Conservation (phyloP, 2,797 vertebrate species). For the Tragopan temminckii region DNA sequence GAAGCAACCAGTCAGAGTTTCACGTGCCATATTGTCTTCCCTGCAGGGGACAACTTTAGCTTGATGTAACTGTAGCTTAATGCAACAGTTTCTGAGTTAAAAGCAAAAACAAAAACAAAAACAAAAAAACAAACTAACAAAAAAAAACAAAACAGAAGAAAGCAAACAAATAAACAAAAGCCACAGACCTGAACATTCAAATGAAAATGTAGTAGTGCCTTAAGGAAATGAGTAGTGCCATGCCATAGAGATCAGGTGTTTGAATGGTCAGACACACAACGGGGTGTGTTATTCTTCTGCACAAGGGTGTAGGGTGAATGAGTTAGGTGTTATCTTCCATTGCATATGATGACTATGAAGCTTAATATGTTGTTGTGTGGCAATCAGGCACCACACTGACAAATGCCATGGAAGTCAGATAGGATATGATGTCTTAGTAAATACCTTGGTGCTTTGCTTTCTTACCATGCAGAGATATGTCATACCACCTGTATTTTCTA, state of each 20-base stretch:
- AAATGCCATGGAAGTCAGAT: neutral
- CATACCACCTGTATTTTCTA: neutral
- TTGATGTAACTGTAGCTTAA: neutral
- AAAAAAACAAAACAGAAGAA: too few relatives aligned
- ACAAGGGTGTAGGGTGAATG: neutral
- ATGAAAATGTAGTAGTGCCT: neutral
- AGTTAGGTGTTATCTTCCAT: neutral
- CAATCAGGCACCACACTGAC: neutral
- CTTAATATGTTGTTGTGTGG: neutral
- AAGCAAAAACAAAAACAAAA: neutral
- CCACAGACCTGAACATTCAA: neutral
- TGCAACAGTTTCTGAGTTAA: neutral
- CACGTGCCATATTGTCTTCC: neutral
- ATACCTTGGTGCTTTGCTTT: neutral
- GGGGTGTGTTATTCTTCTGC: neutral
- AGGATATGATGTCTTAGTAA: neutral
- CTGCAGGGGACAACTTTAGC: neutral
- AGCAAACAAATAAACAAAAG: neutral
- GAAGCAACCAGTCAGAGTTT: constrained; percentile 13
- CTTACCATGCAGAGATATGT: neutral
- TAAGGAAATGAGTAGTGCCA: neutral
- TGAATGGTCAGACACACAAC: neutral
- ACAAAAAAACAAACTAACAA: too few relatives aligned
- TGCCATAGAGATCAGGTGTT: neutral
- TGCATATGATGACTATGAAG: neutral